Evolutionary conservation across 1,140 invertebrate species (phyloP).

Genomic region (Lethocerus indicus): DNA sequence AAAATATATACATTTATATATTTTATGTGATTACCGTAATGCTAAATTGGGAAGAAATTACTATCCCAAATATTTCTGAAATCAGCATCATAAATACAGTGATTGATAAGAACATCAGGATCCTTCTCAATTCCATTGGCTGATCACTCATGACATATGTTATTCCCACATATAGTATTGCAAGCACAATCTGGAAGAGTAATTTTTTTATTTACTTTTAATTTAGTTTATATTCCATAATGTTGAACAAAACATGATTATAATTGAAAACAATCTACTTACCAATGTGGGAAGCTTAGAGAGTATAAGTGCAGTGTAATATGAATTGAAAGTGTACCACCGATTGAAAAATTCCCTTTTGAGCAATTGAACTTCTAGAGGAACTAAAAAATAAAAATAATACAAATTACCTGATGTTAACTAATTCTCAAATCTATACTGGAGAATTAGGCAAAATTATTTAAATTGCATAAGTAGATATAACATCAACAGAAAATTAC

Average conservation of each 20-base stretch:
- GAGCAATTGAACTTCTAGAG: slow-evolving; percentile 46
- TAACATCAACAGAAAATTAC: slow-evolving; percentile 21
- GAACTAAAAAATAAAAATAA: slow-evolving; percentile 35
- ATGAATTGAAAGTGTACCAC: slow-evolving; percentile 60
- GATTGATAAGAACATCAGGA: slow-evolving; percentile 41
- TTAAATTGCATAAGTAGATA: background rate
- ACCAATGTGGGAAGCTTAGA: slow-evolving; percentile 45
- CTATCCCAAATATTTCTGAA: slow-evolving; percentile 53
- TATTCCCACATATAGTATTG: slow-evolving; percentile 23
- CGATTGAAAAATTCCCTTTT: slow-evolving; percentile 57
- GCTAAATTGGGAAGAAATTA: slow-evolving; percentile 49
- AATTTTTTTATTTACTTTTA: background rate
- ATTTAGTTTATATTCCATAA: background rate
- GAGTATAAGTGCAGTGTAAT: slow-evolving; percentile 61
- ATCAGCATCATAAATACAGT: slow-evolving; percentile 50
- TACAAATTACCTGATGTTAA: background rate
- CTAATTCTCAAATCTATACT: background rate
- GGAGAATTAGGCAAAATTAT: no score
- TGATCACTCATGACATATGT: slow-evolving; percentile 25
- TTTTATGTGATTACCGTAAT: slow-evolving; percentile 39
- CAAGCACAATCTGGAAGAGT: slow-evolving; percentile 22
- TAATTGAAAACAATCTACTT: slow-evolving; percentile 13
- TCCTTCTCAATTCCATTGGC: slow-evolving; percentile 24
- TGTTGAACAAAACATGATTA: background rate
- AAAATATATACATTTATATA: background rate